Conservation (phyloP, 2,797 vertebrate species). For the Alcedo atthis region DNA sequence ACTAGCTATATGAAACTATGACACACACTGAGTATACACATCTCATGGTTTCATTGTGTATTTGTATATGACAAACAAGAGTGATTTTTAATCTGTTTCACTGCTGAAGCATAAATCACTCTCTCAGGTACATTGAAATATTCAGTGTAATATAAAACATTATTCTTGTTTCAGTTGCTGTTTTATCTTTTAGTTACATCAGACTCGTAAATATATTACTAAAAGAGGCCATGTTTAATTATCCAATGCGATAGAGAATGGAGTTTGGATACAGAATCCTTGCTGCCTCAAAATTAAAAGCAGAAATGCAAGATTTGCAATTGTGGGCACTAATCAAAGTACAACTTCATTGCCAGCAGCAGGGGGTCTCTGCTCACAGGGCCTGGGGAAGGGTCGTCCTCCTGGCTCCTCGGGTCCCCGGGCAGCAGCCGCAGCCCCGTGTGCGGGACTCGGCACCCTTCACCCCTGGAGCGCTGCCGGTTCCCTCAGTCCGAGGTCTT, state of each 20-base stretch:
- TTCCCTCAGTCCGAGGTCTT: background rate
- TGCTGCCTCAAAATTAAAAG: background rate
- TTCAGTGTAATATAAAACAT: background rate
- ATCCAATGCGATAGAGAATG: background rate
- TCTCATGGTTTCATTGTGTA: background rate
- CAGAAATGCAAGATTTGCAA: background rate
- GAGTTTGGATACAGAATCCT: background rate
- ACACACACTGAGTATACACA: background rate
- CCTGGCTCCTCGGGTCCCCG: background rate
- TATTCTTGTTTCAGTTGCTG: background rate
- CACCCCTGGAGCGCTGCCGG: background rate
- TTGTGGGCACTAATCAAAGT: background rate
- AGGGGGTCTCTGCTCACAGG: background rate
- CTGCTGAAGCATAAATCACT: background rate
- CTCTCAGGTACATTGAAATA: background rate
- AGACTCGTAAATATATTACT: background rate
- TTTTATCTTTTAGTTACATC: background rate
- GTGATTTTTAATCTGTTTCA: background rate
- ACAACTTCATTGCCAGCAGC: background rate
- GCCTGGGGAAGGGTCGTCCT: background rate
- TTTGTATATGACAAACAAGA: background rate
- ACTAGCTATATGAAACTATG: background rate
- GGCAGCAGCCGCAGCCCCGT: constrained; percentile 35
- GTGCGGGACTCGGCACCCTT: constrained; percentile 21
- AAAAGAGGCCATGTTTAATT: background rate